phyloP scores from a whole-genome alignment of 2,888 invertebrate genomes.

The Keiferia lycopersicella region DNA sequence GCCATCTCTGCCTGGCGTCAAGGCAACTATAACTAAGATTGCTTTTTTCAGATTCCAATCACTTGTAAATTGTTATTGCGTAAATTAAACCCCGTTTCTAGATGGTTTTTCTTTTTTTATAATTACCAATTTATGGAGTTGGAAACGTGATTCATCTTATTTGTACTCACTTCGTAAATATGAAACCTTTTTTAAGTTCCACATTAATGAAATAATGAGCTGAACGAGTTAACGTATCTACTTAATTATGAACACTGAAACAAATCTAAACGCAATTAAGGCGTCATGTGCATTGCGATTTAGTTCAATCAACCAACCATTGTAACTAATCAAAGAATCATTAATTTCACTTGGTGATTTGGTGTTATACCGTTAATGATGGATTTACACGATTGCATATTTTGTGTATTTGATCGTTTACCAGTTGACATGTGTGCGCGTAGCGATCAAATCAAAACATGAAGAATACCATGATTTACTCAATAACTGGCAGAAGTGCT shows the following conservation, averaged over 20 bases:
- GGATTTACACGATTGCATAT: slow-evolving; percentile 43
- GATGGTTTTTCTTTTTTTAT: neutral
- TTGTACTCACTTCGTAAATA: too few relatives aligned
- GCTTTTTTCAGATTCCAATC: slow-evolving; percentile 70
- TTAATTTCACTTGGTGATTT: slow-evolving; percentile 48
- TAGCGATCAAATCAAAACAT: neutral
- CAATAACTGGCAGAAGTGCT: neutral
- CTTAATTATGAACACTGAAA: neutral
- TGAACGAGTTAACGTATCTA: neutral
- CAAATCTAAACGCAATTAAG: neutral
- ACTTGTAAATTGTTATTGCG: slow-evolving; percentile 68
- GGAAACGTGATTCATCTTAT: neutral
- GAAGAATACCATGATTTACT: slow-evolving; percentile 4
- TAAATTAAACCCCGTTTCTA: slow-evolving; percentile 53
- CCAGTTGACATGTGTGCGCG: neutral
- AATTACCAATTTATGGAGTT: neutral
- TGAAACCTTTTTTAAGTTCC: too few relatives aligned
- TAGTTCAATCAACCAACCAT: neutral
- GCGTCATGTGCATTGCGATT: neutral
- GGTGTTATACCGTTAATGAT: slow-evolving; percentile 54
- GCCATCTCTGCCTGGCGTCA: slow-evolving; percentile 54
- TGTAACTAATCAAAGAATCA: slow-evolving; percentile 41
- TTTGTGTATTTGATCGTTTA: neutral
- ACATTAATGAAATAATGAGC: neutral
- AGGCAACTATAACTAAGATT: slow-evolving; percentile 71